A percentile compares a stretch with the other conserved stretches of the same genome.
These are phyloP conservation scores for Lasius fuliginosus DNA, from an alignment of 2,888 invertebrate species.

Conservation along the genomic window DNA sequence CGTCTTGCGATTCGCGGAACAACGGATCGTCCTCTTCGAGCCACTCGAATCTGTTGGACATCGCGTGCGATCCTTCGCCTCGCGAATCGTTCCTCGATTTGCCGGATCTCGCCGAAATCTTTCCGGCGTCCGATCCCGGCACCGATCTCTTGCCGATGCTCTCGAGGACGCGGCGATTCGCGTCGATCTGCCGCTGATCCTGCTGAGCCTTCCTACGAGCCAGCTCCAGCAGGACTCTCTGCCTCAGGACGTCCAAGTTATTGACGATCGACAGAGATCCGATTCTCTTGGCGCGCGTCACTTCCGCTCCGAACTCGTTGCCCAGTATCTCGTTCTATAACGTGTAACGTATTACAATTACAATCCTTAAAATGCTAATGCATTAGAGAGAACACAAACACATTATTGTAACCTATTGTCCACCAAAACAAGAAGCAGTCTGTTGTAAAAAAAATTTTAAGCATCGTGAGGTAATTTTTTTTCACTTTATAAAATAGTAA, in stretches of 20 bases:
- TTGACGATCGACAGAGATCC: slow-evolving; percentile 94
- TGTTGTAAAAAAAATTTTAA: background rate
- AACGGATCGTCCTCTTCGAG: slow-evolving; percentile 68
- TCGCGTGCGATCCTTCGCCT: slow-evolving; percentile 11
- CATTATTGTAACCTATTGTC: background rate
- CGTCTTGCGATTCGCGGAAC: slow-evolving; percentile 69
- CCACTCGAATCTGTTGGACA: slow-evolving; percentile 70
- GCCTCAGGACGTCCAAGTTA: slow-evolving; percentile 94
- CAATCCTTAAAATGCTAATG: background rate
- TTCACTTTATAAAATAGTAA: no score
- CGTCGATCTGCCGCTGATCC: slow-evolving; percentile 90
- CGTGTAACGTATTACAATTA: slow-evolving; percentile 32
- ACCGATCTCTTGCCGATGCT: slow-evolving; percentile 91
- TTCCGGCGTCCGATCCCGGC: slow-evolving; percentile 47
- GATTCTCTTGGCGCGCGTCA: slow-evolving; percentile 76
- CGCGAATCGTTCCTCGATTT: slow-evolving; percentile 44
- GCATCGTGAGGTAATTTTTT: background rate
- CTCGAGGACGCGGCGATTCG: slow-evolving; percentile 92
- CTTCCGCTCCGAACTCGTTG: slow-evolving; percentile 70
- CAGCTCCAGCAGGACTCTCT: slow-evolving; percentile 93
- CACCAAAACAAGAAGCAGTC: background rate
- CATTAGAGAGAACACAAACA: background rate
- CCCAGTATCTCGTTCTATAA: slow-evolving; percentile 74
- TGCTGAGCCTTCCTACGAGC: slow-evolving; percentile 94
- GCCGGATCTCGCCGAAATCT: slow-evolving; percentile 33